A percentile compares a stretch with the other conserved stretches of the same genome.
Conservation (phyloP, 2,797 vertebrate species). For the Gila robusta region DNA sequence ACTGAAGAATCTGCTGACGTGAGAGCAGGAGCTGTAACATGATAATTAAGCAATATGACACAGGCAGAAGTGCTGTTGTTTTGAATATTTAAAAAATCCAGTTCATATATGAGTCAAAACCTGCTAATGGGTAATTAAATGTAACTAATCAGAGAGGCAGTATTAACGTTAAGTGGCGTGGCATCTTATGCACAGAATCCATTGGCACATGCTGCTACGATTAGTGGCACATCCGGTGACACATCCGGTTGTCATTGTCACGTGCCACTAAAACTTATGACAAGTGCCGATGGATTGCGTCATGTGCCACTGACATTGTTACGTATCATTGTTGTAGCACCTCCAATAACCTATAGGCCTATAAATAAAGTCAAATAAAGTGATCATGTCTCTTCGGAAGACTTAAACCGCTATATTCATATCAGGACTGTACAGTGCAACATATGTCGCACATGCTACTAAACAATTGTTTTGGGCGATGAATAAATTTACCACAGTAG, state of each 20-base stretch:
- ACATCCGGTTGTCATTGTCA: background rate
- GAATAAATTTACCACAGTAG: no score
- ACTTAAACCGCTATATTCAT: background rate
- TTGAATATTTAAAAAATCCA: background rate
- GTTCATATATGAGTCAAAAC: background rate
- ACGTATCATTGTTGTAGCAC: background rate
- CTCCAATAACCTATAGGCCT: no score
- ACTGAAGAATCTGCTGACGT: constrained; percentile 50
- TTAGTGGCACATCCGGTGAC: background rate
- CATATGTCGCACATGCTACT: no score
- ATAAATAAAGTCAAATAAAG: no score
- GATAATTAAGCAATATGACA: constrained; percentile 51
- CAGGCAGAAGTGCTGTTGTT: background rate
- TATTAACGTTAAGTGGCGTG: background rate
- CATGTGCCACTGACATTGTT: background rate
- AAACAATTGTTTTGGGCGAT: no score
- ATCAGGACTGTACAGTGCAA: no score
- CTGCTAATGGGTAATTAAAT: background rate
- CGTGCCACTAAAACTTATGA: background rate
- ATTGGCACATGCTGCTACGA: background rate
- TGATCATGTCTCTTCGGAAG: background rate
- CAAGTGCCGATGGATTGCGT: background rate
- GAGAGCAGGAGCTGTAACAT: constrained; percentile 37
- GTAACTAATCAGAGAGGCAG: background rate
- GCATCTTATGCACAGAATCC: background rate